phyloP scores from a whole-genome alignment of 2,797 vertebrate genomes.

The Sebastiscus albofasciatus region DNA sequence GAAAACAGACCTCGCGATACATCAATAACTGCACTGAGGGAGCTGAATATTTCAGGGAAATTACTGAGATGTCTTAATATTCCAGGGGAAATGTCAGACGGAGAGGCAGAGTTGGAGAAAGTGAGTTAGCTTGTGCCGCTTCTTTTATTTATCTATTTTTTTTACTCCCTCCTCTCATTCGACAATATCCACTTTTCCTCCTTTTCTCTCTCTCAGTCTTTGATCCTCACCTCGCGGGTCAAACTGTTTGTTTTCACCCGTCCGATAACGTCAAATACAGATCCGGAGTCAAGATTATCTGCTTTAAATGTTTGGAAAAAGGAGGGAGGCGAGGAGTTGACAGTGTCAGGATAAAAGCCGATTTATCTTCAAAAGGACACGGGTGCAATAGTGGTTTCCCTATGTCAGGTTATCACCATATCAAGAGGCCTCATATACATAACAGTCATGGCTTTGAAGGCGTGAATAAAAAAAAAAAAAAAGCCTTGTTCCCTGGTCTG shows the following conservation, averaged over 20 bases:
- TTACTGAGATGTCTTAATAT: conserved; percentile 58
- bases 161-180: not conserved
- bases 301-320: conserved; percentile 3
- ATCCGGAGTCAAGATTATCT: conserved; percentile 16
- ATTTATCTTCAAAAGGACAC: conserved; percentile 25
- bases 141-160: not conserved
- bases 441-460: conserved; percentile 23
- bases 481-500: not conserved
- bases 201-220: conserved; percentile 26
- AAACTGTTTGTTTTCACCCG: not conserved
- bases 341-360: conserved; percentile 8
- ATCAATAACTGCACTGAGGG: conserved; percentile 59
- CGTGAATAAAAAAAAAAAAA: not conserved
- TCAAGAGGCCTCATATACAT: conserved; percentile 35
- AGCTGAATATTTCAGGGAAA: conserved; percentile 59
- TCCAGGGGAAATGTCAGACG: conserved; percentile 28
- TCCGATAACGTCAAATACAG: conserved; percentile 9
- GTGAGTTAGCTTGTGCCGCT: not conserved
- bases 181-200: not conserved
- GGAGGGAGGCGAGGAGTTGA: not conserved
- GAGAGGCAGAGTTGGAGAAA: conserved; percentile 16
- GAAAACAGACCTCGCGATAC: conserved; percentile 59
- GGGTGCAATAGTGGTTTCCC: conserved; percentile 12
- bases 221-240: conserved; percentile 41
- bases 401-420: not conserved